Evolutionary conservation across 2,888 invertebrate genomes (phyloP).

Genomic region (Beris morrisii): DNA sequence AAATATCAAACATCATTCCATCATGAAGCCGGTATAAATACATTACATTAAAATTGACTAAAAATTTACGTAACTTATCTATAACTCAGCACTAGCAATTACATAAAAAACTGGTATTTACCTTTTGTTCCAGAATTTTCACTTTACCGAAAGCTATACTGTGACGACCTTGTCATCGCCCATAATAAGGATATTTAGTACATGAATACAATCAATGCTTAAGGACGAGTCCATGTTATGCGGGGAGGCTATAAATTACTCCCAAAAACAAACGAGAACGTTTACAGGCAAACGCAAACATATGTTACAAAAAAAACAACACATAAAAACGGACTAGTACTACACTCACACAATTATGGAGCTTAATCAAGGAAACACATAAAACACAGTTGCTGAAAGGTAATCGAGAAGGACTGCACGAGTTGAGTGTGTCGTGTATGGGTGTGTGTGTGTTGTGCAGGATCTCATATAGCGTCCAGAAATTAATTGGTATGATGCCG

Average conservation of each 20-base stretch:
- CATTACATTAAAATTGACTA: too few species aligned
- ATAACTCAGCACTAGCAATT: too few species aligned
- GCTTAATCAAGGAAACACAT: conserved; percentile 35
- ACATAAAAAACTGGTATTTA: too few species aligned
- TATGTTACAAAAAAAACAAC: conserved; percentile 28
- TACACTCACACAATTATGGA: conserved; percentile 33
- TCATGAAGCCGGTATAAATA: too few species aligned
- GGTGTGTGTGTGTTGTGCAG: conserved; percentile 11
- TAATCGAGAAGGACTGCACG: conserved; percentile 23
- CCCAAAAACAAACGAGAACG: neutral
- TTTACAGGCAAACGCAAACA: conserved; percentile 16
- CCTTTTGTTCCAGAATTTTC: too few species aligned
- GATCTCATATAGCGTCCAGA: conserved; percentile 16
- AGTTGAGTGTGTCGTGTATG: conserved; percentile 18
- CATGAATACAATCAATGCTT: conserved; percentile 33
- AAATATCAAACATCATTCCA: too few species aligned
- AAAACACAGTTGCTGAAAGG: conserved; percentile 38
- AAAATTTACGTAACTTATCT: too few species aligned
- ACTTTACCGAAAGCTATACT: too few species aligned
- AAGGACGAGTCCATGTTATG: neutral
- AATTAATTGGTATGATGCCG: conserved; percentile 35
- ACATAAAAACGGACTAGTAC: conserved; percentile 17
- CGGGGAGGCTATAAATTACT: neutral
- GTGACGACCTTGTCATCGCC: conserved; percentile 20
- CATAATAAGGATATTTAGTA: conserved; percentile 32